Evolutionary conservation across 2,888 invertebrate genomes (phyloP).

Genomic region (Parascotia fuliginaria): DNA sequence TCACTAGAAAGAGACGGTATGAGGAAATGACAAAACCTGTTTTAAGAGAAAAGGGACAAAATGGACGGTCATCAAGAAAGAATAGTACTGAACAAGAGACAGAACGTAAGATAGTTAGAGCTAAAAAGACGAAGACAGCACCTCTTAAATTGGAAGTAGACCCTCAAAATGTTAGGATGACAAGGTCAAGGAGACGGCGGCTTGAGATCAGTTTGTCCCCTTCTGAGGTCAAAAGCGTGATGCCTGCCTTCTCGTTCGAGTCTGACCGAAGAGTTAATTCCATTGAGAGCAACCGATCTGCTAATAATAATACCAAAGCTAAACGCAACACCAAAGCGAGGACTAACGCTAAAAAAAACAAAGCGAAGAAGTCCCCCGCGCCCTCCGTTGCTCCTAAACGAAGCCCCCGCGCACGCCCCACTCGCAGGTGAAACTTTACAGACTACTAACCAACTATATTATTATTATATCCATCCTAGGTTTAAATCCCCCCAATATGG

Average conservation of each 20-base stretch:
- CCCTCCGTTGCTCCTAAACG: no score
- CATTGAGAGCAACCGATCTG: constrained; percentile 61
- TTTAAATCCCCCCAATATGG: constrained; percentile 42
- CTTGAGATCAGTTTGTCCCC: constrained; percentile 73
- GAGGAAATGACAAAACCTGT: constrained; percentile 71
- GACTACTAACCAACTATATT: constrained; percentile 44
- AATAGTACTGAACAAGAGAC: constrained; percentile 40
- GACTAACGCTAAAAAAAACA: constrained; percentile 40
- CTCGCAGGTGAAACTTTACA: constrained; percentile 70
- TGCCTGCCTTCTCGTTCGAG: constrained; percentile 70
- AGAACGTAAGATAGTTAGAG: constrained; percentile 61
- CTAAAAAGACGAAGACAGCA: constrained; percentile 54
- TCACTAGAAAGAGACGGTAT: constrained; percentile 67
- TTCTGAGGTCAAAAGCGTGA: constrained; percentile 61
- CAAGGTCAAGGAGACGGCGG: constrained; percentile 67
- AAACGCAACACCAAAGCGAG: constrained; percentile 44
- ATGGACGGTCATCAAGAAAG: constrained; percentile 60
- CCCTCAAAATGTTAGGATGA: constrained; percentile 63
- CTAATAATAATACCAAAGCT: constrained; percentile 49
- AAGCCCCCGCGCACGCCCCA: constrained; percentile 61
- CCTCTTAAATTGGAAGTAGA: constrained; percentile 50
- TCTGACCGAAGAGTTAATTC: constrained; percentile 67
- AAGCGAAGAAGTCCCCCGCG: constrained; percentile 62
- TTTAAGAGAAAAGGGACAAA: constrained; percentile 77
- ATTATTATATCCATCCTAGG: no score